Evolutionary conservation across 2,888 invertebrate species (phyloP), one percentile per base, ranked within the genome.

Genomic region (Scaptomyza caliginosa): DNA sequence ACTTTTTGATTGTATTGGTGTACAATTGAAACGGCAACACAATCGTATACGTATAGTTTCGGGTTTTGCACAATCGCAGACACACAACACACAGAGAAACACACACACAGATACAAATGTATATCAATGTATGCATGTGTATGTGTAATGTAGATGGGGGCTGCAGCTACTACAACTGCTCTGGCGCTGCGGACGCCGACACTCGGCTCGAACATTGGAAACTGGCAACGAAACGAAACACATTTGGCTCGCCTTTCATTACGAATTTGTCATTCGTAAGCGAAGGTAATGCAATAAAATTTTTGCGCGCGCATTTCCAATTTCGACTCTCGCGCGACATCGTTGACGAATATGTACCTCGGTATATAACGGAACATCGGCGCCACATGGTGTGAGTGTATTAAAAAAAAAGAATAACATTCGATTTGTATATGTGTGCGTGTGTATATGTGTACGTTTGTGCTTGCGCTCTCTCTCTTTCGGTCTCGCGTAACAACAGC

Each of bases 241-340:
- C 78, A 82, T 81, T 81, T 74, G 83, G 85, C 66, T 83, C 82
- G 85, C 82, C 86, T 89, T 88, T 89, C 89, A 89, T 89, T 89
- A 89, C 89, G 90, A 89, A 89, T 89, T 89, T 89, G 89, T 89
- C 89, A 89, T 89, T 89, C 87, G 90, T 87, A 89, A 88, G 90
- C 88, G 88, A 89, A 90, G 89, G 90, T 89, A 90, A 89, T 89
- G 88, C 86, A 89, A 89, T 90, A 83, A 87, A 84, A 86, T 71
- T 79, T 82, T 86, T 86, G 84, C 85, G 86, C 82, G 82, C 86
- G 82, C 86, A 84, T 84, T 86, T 82, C 71, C 67, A 67, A 64
- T 77, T 68, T 70, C 45, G 59, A 58, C 69, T 76, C 76, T 56
- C 67, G 72, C 74, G 71, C 71, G 75, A 52, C 64, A 66, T 62